A percentile compares a stretch with the other conserved stretches of the same genome.
Conservation (phyloP, 1,140 invertebrate species). For the Drosophila burlai region DNA sequence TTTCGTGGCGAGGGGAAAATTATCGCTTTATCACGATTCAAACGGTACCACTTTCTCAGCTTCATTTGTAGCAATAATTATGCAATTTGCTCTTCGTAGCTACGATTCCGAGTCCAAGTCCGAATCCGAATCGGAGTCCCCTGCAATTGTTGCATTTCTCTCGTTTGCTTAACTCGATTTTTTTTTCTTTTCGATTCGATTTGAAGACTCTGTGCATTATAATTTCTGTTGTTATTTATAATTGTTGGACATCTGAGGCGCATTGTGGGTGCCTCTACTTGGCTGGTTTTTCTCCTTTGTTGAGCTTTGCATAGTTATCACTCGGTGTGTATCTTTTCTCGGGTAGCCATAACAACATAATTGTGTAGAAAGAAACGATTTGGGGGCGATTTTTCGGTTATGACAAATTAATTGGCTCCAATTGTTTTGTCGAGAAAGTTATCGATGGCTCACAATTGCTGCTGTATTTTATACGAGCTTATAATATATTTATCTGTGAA, state of each 20-base stretch:
- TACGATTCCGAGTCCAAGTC: slow-evolving; percentile 27
- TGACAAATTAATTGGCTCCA: slow-evolving; percentile 79
- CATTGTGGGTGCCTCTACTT: slow-evolving; percentile 56
- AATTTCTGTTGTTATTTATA: slow-evolving; percentile 66
- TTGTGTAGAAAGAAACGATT: slow-evolving; percentile 66
- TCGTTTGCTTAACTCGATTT: slow-evolving; percentile 25
- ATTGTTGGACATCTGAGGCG: slow-evolving; percentile 43
- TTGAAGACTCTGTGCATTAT: slow-evolving; percentile 54
- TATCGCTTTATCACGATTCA: slow-evolving; percentile 83
- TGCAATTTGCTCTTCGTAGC: slow-evolving; percentile 73
- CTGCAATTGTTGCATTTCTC: slow-evolving; percentile 63
- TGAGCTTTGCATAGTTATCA: slow-evolving; percentile 61
- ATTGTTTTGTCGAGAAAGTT: slow-evolving; percentile 64
- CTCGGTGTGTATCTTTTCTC: slow-evolving; percentile 36
- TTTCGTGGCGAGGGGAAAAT: slow-evolving; percentile 55
- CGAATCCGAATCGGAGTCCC: slow-evolving; percentile 13
- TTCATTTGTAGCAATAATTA: slow-evolving; percentile 83
- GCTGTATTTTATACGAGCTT: not conserved
- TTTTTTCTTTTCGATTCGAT: slow-evolving; percentile 34
- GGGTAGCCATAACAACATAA: slow-evolving; percentile 63
- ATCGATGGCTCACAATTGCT: slow-evolving; percentile 42
- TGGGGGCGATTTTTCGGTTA: slow-evolving; percentile 58
- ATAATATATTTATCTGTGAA: slow-evolving; percentile 15
- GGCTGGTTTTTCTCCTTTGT: slow-evolving; percentile 12
- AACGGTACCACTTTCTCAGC: slow-evolving; percentile 82